Conservation (phyloP, 2,113 vertebrate species). For the Candoia aspera region DNA sequence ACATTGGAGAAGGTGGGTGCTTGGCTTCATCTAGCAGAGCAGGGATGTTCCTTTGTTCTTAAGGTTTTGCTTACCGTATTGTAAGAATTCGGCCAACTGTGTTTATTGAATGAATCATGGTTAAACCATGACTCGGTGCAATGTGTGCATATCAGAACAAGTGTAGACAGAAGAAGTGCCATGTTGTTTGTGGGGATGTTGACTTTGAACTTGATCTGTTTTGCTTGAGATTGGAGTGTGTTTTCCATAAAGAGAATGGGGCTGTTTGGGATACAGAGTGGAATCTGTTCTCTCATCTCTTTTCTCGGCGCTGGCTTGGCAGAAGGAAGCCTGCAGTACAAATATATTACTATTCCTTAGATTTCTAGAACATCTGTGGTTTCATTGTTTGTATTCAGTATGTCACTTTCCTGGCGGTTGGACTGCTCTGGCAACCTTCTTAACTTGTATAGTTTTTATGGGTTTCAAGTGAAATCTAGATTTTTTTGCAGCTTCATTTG, state of each 20-base stretch:
- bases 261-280: not conserved
- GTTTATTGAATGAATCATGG: not conserved
- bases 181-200: not conserved
- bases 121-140: not conserved
- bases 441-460: not conserved
- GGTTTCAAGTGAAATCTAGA: not conserved
- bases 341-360: not conserved
- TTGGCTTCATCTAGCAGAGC: not conserved
- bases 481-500: not conserved
- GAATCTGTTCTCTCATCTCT: not conserved
- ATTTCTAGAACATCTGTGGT: not conserved
- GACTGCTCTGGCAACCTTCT: not conserved
- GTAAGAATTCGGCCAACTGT: not conserved
- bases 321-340: not conserved
- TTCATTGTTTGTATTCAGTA: not conserved
- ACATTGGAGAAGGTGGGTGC: not conserved
- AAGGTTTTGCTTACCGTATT: not conserved
- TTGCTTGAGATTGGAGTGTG: not conserved
- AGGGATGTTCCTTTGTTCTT: not conserved
- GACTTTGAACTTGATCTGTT: not conserved
- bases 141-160: not conserved
- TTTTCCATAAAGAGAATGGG: not conserved
- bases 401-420: constrained; percentile 14
- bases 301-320: not conserved
- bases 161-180: not conserved